phyloP scores from a whole-genome alignment of 2,113 vertebrate genomes.

The Sturnus vulgaris region DNA sequence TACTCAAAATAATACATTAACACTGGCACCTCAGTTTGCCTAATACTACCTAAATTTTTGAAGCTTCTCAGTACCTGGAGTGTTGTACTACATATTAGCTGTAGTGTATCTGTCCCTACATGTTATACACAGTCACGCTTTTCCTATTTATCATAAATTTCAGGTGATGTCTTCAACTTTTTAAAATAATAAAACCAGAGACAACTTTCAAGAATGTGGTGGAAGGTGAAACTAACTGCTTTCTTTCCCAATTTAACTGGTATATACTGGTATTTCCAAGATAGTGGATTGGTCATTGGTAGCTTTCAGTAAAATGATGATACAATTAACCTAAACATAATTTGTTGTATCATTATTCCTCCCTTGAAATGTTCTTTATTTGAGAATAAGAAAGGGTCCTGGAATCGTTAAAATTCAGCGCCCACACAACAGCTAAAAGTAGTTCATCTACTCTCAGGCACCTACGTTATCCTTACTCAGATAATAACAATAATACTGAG shows the following conservation, averaged over 20 bases:
- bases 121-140: background rate
- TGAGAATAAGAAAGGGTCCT: background rate
- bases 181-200: background rate
- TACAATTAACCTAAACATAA: background rate
- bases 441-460: background rate
- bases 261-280: background rate
- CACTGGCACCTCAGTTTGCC: background rate
- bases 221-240: background rate
- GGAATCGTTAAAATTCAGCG: background rate
- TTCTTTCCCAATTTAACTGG: background rate
- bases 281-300: background rate
- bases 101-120: background rate
- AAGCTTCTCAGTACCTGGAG: background rate
- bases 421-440: background rate
- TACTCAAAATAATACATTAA: background rate
- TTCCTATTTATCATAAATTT: background rate
- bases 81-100: background rate
- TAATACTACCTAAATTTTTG: background rate
- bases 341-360: background rate
- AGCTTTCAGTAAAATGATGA: conserved; percentile 27
- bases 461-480: background rate
- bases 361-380: background rate
- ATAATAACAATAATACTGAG: background rate
- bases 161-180: background rate
- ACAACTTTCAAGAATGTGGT: background rate